Percentiles rank a stretch among this genome's conserved stretches.
These are phyloP conservation scores for Gila robusta DNA, from an alignment of 2,797 vertebrate genomes.

Conservation along the genomic window DNA sequence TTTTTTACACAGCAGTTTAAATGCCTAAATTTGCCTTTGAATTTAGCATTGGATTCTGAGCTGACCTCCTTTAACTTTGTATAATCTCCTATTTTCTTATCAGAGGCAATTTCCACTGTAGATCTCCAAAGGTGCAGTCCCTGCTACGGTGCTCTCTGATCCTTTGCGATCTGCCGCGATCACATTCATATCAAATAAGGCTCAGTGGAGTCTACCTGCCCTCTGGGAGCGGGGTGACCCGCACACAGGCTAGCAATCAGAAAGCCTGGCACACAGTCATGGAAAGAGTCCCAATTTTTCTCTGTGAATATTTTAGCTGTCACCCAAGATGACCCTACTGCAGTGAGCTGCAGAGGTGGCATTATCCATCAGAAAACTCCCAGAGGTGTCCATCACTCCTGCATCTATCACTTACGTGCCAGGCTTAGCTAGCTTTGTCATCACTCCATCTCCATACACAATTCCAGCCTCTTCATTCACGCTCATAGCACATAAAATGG, in stretches of 20 bases:
- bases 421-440: conserved; percentile 37
- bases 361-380: conserved; percentile 43
- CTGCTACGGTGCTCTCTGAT: conserved; percentile 16
- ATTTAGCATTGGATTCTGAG: neutral
- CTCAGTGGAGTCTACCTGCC: conserved; percentile 18
- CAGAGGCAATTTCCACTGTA: neutral
- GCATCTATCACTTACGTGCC: conserved; percentile 20
- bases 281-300: conserved; percentile 18
- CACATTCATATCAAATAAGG: conserved; percentile 14
- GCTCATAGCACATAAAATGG: conserved; percentile 18
- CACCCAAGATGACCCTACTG: conserved; percentile 16
- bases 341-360: conserved; percentile 17
- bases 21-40: neutral
- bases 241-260: neutral
- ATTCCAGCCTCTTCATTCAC: conserved; percentile 29
- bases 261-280: conserved; percentile 17
- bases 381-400: conserved; percentile 30
- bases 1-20: neutral
- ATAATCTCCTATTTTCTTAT: conserved; percentile 22
- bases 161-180: neutral
- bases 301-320: conserved; percentile 27
- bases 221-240: conserved; percentile 10
- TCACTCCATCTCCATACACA: conserved; percentile 36
- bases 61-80: conserved; percentile 2
- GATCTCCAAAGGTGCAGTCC: neutral